phyloP scores from a whole-genome alignment of 2,797 vertebrate species.

The Anisognathus igniventris region DNA sequence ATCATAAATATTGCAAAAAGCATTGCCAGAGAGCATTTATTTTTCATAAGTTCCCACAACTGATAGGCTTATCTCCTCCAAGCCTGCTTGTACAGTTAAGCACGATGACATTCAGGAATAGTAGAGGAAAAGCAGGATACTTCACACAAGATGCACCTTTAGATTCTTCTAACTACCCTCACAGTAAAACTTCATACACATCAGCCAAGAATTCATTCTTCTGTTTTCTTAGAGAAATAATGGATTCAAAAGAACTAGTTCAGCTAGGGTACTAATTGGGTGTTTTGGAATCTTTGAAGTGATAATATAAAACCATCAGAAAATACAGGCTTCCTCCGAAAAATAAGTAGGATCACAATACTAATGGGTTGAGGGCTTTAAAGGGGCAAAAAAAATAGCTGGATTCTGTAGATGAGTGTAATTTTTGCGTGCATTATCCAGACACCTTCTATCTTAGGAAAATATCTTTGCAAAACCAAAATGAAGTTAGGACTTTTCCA shows the following conservation, averaged over 20 bases:
- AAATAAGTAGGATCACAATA: background rate
- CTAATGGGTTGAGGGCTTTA: background rate
- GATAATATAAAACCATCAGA: background rate
- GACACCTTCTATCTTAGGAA: background rate
- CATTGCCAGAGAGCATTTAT: background rate
- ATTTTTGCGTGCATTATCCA: background rate
- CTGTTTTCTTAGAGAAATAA: background rate
- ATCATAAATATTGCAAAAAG: background rate
- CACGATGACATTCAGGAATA: rapidly evolving
- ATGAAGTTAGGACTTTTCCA: background rate
- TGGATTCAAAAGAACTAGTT: background rate
- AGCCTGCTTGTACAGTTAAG: background rate
- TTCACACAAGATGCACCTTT: background rate
- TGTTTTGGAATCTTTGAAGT: background rate
- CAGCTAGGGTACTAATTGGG: background rate
- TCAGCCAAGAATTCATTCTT: background rate
- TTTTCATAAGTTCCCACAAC: background rate
- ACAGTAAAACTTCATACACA: background rate
- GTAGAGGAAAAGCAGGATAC: background rate
- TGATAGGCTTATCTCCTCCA: background rate
- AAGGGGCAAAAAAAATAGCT: background rate
- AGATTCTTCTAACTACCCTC: background rate
- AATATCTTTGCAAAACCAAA: background rate
- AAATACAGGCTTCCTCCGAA: background rate
- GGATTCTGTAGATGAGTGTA: background rate